phyloP scores from a whole-genome alignment of 2,113 vertebrate genomes.

The Lampris megalopsis region DNA sequence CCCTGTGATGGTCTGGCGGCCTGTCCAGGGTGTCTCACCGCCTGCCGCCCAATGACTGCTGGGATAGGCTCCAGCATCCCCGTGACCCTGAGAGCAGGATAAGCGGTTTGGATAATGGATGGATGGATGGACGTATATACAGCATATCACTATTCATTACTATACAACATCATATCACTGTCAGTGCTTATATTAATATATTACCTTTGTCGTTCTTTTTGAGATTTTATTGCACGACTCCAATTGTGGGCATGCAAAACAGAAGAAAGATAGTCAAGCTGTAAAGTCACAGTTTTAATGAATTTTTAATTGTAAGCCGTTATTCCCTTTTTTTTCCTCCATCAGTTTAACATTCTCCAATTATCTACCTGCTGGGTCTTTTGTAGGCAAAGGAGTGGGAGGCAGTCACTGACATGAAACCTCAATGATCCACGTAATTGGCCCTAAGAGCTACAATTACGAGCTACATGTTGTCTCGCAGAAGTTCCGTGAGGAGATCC shows the following conservation, averaged over 20 bases:
- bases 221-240: not conserved
- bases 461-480: conserved; percentile 30
- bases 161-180: no score
- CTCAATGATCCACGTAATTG: conserved; percentile 56
- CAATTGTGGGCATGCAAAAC: conserved; percentile 20
- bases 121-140: no score
- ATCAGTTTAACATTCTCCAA: conserved; percentile 13
- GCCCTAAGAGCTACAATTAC: conserved; percentile 47
- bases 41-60: no score
- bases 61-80: no score
- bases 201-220: conserved; percentile 1
- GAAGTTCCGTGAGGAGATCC: not conserved
- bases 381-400: conserved; percentile 55
- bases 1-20: no score
- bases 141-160: no score
- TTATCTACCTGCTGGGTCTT: conserved; percentile 47
- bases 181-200: not conserved
- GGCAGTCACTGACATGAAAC: conserved; percentile 44
- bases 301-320: conserved; percentile 19
- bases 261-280: conserved; percentile 9
- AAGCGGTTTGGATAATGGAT: no score
- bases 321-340: conserved; percentile 22
- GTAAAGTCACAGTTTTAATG: conserved; percentile 37
- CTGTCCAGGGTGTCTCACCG: no score
- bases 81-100: no score